Evolutionary conservation across 2,888 invertebrate species (phyloP).

Genomic region (Chydorus sphaericus): DNA sequence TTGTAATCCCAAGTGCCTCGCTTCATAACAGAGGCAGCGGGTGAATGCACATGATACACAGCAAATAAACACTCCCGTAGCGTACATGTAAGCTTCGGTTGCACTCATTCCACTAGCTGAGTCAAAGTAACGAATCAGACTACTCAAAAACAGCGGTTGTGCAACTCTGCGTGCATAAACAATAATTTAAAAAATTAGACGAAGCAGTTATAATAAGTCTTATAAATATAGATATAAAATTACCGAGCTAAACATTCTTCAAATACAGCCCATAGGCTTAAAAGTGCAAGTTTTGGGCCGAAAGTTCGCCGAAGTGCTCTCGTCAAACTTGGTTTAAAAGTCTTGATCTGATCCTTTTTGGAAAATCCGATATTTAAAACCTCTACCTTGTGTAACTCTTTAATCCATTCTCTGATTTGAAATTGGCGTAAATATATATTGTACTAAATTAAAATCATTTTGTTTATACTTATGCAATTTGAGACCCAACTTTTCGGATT

Average conservation of each 20-base stretch:
- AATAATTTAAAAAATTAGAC: neutral
- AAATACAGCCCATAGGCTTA: neutral
- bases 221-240: too few species aligned
- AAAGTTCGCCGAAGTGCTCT: neutral
- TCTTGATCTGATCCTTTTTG: slow-evolving; percentile 23
- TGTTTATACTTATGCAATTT: slow-evolving; percentile 22
- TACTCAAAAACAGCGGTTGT: slow-evolving; percentile 48
- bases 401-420: neutral
- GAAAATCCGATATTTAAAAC: too few species aligned
- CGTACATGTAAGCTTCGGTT: slow-evolving; percentile 56
- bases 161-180: slow-evolving; percentile 43
- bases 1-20: slow-evolving; percentile 57
- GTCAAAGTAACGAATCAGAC: slow-evolving; percentile 47
- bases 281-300: neutral
- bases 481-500: slow-evolving; percentile 22
- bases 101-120: slow-evolving; percentile 34
- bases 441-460: neutral
- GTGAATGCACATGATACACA: slow-evolving; percentile 58
- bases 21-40: slow-evolving; percentile 76
- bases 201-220: too few species aligned
- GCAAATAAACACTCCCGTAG: slow-evolving; percentile 52
- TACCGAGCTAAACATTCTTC: neutral
- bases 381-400: neutral
- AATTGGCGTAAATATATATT: neutral
- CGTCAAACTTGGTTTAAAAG: slow-evolving; percentile 23